Base-by-base conservation (phyloP, 2,888 invertebrate species). In the Prosapia bicincta region DNA sequence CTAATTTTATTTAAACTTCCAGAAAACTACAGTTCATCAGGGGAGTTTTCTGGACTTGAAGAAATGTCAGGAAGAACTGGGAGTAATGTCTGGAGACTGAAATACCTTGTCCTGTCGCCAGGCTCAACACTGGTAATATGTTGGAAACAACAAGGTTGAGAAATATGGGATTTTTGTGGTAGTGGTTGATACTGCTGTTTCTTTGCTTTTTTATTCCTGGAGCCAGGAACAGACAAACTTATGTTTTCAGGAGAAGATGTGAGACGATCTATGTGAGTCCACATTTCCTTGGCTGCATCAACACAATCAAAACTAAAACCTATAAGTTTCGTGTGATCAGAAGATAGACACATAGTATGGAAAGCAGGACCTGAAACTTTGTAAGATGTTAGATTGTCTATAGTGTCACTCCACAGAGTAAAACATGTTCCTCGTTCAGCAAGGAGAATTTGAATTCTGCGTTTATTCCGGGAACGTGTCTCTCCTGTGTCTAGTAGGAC, bases 381-480 rank as follows among this genome's bases (percentile, higher is more conserved):
- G 86, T 94, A 95, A 76, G 91, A 89, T 9, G 92, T 91, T 78
- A 94, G 85, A 83, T 93, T 92, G 84, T 94, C 93, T 80, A 95
- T 91, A 70, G 90, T 90, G 84, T 95, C 94, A 80, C 89, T 89
- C 94, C 94, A 95, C 25, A 95, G 85, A 75, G 91, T 90, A 84
- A 95, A 94, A 75, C 93, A 93, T 0, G 94, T 93, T 20, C 94
- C 94, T 32, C 92, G 88, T 83, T 94, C 93, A 1, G 93, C 92
- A 71, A 94, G 84, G 2, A 92, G 88, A 65, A 94, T 88, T 79
- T 91, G 90, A 13, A 94, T 89, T 26, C 90, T 88, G 30, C 92
- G 87, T 81, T 90, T 89, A 78, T 89, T 87, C 76, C 93, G 86
- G 24, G 92, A 89, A 74, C 91, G 86, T 13, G 93, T 91, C 82